Percentiles rank a stretch among this genome's conserved stretches.
Conservation (phyloP, 92 coral and sea anemone genomes). For the Porites rus region DNA sequence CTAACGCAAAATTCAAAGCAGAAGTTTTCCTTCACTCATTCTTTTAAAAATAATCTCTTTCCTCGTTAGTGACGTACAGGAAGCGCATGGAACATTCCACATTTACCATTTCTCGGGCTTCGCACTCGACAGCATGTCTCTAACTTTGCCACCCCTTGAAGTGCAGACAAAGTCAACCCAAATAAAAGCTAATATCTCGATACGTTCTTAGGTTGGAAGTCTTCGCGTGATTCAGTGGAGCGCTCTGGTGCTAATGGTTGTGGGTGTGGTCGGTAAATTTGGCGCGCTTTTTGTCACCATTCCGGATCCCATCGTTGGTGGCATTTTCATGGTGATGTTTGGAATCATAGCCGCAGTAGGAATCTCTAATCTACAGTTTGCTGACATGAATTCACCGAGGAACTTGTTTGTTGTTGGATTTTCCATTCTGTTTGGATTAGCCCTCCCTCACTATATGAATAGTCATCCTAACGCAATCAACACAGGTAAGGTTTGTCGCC, state of each 20-base stretch:
- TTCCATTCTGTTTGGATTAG: slow-evolving; percentile 81
- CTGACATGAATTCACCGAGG: slow-evolving; percentile 83
- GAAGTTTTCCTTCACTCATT: too few species aligned
- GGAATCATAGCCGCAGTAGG: slow-evolving; percentile 91
- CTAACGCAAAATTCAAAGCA: too few species aligned
- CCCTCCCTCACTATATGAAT: slow-evolving; percentile 74
- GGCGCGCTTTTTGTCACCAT: slow-evolving; percentile 92
- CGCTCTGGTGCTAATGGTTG: slow-evolving; percentile 73
- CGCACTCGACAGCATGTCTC: too few species aligned
- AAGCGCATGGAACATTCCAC: too few species aligned
- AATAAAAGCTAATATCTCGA: too few species aligned
- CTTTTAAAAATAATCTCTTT: too few species aligned
- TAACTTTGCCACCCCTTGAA: too few species aligned
- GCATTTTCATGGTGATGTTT: slow-evolving; percentile 86
- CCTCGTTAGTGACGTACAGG: too few species aligned
- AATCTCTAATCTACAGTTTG: slow-evolving; percentile 85
- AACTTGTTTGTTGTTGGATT: slow-evolving; percentile 88
- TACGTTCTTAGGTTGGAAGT: slow-evolving; percentile 82
- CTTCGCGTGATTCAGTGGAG: slow-evolving; percentile 88
- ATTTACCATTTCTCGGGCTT: too few species aligned
- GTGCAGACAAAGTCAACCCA: too few species aligned
- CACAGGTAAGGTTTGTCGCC: slow-evolving; percentile 56
- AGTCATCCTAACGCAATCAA: slow-evolving; percentile 70
- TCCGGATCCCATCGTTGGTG: slow-evolving; percentile 94
- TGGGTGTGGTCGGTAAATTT: slow-evolving; percentile 82